phyloP scores from a whole-genome alignment of 53 echinoderm and acorn worm species.

The Antedon mediterranea region DNA sequence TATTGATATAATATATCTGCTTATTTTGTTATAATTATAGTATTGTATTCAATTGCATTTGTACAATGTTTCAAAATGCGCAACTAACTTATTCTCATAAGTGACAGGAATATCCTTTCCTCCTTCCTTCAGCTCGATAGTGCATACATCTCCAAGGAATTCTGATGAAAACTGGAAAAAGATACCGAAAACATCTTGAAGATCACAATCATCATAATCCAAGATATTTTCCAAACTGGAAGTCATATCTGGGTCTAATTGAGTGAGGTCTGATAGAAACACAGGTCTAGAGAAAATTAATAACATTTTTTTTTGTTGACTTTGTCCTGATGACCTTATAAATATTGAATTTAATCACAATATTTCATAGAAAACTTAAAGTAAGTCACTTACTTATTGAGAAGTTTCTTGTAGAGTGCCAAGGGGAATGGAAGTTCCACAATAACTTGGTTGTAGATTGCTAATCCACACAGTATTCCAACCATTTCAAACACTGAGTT shows the following conservation, averaged over 20 bases:
- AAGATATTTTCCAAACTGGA: slow-evolving; percentile 41
- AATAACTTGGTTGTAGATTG: slow-evolving; percentile 42
- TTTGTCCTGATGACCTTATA: too few relatives aligned
- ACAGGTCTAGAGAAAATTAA: slow-evolving; percentile 25
- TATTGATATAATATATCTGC: too few relatives aligned
- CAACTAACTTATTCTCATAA: slow-evolving; percentile 45
- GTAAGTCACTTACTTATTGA: slow-evolving; percentile 62
- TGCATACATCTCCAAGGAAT: slow-evolving; percentile 46
- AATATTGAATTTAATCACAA: too few relatives aligned
- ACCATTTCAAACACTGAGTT: slow-evolving; percentile 19
- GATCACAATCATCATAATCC: slow-evolving; percentile 59
- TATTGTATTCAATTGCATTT: too few relatives aligned
- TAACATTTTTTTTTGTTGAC: too few relatives aligned
- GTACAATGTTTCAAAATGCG: too few relatives aligned
- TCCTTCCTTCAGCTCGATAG: slow-evolving; percentile 36
- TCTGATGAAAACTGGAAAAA: slow-evolving; percentile 45
- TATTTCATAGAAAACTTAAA: too few relatives aligned
- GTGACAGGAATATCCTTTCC: slow-evolving; percentile 55
- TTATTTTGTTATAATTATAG: too few relatives aligned
- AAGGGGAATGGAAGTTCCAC: slow-evolving; percentile 75
- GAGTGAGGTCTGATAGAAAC: slow-evolving; percentile 64
- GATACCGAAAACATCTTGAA: slow-evolving; percentile 44
- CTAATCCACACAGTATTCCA: slow-evolving; percentile 22
- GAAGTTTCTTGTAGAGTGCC: slow-evolving; percentile 76
- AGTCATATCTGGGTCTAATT: slow-evolving; percentile 46